phyloP scores from a whole-genome alignment of 2,797 vertebrate species.

The Acomys russatus region DNA sequence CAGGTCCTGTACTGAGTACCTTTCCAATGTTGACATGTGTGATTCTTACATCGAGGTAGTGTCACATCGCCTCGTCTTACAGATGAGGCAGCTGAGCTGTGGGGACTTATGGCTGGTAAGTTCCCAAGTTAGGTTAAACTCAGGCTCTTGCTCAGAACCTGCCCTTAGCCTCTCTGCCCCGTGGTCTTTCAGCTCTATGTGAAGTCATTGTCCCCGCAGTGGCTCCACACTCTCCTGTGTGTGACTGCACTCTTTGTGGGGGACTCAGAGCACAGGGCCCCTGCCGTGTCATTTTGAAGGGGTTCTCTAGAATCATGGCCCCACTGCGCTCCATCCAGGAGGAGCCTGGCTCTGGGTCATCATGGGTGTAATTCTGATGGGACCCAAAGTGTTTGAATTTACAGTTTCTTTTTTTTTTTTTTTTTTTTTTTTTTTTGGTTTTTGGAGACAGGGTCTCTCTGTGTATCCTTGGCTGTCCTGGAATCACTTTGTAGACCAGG shows the following conservation, averaged over 20 bases:
- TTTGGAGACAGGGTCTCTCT: too few relatives aligned
- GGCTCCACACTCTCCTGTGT: neutral
- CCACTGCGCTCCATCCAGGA: neutral
- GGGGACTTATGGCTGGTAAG: neutral
- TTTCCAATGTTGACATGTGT: slow-evolving; percentile 30
- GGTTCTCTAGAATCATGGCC: neutral
- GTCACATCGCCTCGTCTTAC: slow-evolving; percentile 4
- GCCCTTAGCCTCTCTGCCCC: neutral
- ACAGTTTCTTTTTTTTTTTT: too few relatives aligned
- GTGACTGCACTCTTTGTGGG: neutral
- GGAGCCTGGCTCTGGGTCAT: neutral
- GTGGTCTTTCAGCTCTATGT: slow-evolving; percentile 21
- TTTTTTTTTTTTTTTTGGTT: too few relatives aligned
- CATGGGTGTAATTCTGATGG: neutral
- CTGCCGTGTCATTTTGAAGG: slow-evolving; percentile 5
- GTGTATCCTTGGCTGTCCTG: too few relatives aligned
- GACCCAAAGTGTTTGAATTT: slow-evolving; percentile 1
- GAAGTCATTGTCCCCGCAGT: neutral
- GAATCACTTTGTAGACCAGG: too few relatives aligned
- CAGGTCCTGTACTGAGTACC: slow-evolving; percentile 30
- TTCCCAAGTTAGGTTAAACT: slow-evolving; percentile 23
- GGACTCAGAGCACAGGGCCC: neutral
- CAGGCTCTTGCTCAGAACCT: neutral
- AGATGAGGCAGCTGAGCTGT: neutral
- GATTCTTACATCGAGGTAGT: neutral